phyloP scores from a whole-genome alignment of 2,113 vertebrate species.

The rabbit (Oryctolagus cuniculus) region mOryCun1.1 NC_091434.1:6457501-6458000 shows the following conservation, averaged over 20 bases:
- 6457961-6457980: too few species aligned
- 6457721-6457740: too few species aligned
- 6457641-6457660: neutral
- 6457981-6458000: neutral
- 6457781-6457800: rapidly evolving
- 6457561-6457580: too few species aligned
- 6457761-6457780: too few species aligned
- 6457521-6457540: neutral
- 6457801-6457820: neutral
- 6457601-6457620: too few species aligned
- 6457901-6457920: too few species aligned
- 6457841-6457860: too few species aligned
- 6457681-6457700: rapidly evolving
- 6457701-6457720: neutral
- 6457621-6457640: neutral
- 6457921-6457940: neutral
- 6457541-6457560: too few species aligned
- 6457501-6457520: slow-evolving; percentile 2
- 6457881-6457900: neutral
- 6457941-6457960: neutral
- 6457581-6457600: too few species aligned
- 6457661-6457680: rapidly evolving
- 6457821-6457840: neutral
- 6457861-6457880: neutral
- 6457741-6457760: too few species aligned